Conservation (phyloP, 2,888 invertebrate genomes). For the Seira ritae region DNA sequence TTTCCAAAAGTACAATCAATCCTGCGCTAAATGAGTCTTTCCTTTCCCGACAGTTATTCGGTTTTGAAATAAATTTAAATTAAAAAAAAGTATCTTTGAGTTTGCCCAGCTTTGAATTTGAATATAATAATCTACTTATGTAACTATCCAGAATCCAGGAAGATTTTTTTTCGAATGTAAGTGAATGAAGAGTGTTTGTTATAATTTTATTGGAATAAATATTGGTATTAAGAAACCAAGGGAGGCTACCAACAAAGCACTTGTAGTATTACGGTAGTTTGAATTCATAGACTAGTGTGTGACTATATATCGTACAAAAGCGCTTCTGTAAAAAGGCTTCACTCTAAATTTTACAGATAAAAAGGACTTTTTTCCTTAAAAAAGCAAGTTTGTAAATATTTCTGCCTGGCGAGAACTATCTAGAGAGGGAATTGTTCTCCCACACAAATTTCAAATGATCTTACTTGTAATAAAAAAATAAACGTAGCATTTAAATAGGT, state of each 20-base stretch:
- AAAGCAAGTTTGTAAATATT: too few relatives aligned
- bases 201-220: too few relatives aligned
- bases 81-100: too few relatives aligned
- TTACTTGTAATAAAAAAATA: slow-evolving; percentile 65
- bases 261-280: slow-evolving; percentile 3
- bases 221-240: not conserved
- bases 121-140: too few relatives aligned
- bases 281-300: not conserved
- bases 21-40: too few relatives aligned
- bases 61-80: too few relatives aligned
- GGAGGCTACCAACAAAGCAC: not conserved
- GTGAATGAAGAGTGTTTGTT: not conserved
- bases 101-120: too few relatives aligned
- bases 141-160: too few relatives aligned
- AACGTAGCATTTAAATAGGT: too few relatives aligned
- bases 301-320: not conserved
- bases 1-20: too few relatives aligned
- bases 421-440: slow-evolving; percentile 49
- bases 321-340: slow-evolving; percentile 14
- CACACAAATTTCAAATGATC: slow-evolving; percentile 64
- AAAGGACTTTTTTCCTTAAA: not conserved
- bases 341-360: not conserved
- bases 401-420: slow-evolving; percentile 33
- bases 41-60: too few relatives aligned
- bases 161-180: too few relatives aligned